Base-by-base conservation (phyloP, 2,113 vertebrate genomes). In the Anguilla japonica region DNA sequence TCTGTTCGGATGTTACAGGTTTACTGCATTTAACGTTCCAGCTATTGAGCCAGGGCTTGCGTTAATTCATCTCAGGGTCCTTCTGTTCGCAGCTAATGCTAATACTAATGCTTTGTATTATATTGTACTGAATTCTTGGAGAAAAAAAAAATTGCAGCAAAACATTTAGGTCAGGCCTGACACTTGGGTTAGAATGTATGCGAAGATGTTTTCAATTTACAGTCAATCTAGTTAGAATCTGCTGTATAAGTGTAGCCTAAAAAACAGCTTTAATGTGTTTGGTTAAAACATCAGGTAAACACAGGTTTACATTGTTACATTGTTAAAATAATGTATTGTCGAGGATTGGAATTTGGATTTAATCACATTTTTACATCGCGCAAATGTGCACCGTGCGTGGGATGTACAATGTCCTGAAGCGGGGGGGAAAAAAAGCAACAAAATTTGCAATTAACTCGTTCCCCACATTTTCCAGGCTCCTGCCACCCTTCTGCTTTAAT, bases 1-100 rank as follows among this genome's bases (percentile, higher is more conserved):
- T 18, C 41, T 80, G 34, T 80, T 41, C 16, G 29, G 79, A 40
- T 92, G 92, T 91, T 90, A 87, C 91, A 93, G 89, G 90, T 91
- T 93, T 93, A 89, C 89, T 90, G 89, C 87, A 92, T 91, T 91
- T 94, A 93, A 94, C 92, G 91, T 93, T 92, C 85, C 34, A 87
- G 87, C 89, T 93, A 92, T 94, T 93, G 92, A 87, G 82, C 50
- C 83, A 88, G 89, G 90, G 90, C 92, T 90, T 88, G 88, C 89
- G 90, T 91, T 89, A 89, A 90, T 93, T 94, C 90, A 93, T 93
- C 91, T 93, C 91, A 85, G 39, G 86, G 78, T 90, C 89, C 75
- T 91, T 89, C 89, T 85, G 85, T 88, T 88, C 88, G 80, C 40
- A 91, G 94, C 94, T 93, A 93, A 93, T 94, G 91, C 83, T 43